phyloP scores from a whole-genome alignment of 2,888 invertebrate genomes.

The Drosophila neoperkinsi region DNA sequence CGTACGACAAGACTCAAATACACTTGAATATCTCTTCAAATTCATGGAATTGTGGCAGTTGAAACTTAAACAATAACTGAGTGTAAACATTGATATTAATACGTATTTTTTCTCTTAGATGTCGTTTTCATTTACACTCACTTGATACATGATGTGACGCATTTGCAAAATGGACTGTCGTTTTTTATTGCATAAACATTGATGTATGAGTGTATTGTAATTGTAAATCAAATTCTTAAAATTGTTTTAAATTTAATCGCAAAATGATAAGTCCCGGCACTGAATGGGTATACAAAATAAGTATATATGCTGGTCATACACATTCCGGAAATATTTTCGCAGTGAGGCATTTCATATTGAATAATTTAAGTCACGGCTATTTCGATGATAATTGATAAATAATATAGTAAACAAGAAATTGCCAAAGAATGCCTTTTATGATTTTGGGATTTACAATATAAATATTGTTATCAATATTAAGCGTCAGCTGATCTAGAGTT shows the following conservation, averaged over 20 bases:
- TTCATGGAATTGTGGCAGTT: neutral
- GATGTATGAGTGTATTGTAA: neutral
- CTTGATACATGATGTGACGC: neutral
- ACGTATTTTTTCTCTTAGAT: neutral
- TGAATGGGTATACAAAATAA: slow-evolving; percentile 9
- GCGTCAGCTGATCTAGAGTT: slow-evolving; percentile 37
- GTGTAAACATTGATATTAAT: slow-evolving; percentile 4
- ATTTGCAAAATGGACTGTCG: neutral
- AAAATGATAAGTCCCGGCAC: neutral
- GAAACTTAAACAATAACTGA: slow-evolving; percentile 1
- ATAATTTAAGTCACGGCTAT: slow-evolving; percentile 47
- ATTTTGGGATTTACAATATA: slow-evolving; percentile 27
- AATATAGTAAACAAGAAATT: slow-evolving; percentile 45
- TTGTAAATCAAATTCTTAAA: neutral
- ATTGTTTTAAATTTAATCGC: neutral
- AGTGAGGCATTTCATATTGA: slow-evolving; percentile 29
- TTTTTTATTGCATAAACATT: neutral
- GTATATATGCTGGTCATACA: slow-evolving; percentile 8
- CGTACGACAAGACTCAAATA: slow-evolving; percentile 8
- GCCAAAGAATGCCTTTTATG: slow-evolving; percentile 28
- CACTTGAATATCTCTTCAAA: slow-evolving; percentile 11
- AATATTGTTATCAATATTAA: slow-evolving; percentile 27
- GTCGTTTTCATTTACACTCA: slow-evolving; percentile 1
- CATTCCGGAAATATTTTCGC: slow-evolving; percentile 51
- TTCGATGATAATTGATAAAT: slow-evolving; percentile 40